Evolutionary conservation across 2,888 invertebrate species (phyloP).

Genomic region (Limenitis camilla): DNA sequence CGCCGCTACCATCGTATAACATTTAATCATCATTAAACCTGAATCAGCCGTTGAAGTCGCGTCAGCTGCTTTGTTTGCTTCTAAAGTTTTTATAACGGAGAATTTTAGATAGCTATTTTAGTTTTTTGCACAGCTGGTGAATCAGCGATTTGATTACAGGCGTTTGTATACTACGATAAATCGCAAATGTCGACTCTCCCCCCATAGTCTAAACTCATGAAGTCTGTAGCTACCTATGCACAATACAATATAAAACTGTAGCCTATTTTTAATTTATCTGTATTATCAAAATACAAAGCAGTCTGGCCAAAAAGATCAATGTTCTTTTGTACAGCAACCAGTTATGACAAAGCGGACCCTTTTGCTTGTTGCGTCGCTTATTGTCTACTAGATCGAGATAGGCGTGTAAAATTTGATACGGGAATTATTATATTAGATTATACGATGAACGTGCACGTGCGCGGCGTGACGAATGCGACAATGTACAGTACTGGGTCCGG

Average conservation of each 20-base stretch:
- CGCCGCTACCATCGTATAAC: slow-evolving; percentile 60
- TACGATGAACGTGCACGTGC: slow-evolving; percentile 71
- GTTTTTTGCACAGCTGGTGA: slow-evolving; percentile 5
- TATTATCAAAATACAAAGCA: slow-evolving; percentile 50
- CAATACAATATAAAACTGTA: slow-evolving; percentile 41
- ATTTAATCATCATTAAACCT: slow-evolving; percentile 72
- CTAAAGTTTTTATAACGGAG: slow-evolving; percentile 39
- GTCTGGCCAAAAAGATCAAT: slow-evolving; percentile 48
- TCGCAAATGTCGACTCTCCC: too few relatives aligned
- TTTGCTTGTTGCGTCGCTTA: slow-evolving; percentile 51
- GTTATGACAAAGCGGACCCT: slow-evolving; percentile 69
- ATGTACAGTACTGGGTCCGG: slow-evolving; percentile 52
- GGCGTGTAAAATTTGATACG: slow-evolving; percentile 72
- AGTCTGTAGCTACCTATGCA: too few relatives aligned
- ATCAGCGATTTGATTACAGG: slow-evolving; percentile 12
- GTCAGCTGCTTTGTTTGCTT: slow-evolving; percentile 53
- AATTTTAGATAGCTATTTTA: slow-evolving; percentile 13
- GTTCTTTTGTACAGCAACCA: slow-evolving; percentile 63
- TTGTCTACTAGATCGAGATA: slow-evolving; percentile 72
- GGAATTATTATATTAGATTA: slow-evolving; percentile 73
- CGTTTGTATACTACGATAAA: too few relatives aligned
- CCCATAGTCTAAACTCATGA: too few relatives aligned
- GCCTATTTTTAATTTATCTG: slow-evolving; percentile 47
- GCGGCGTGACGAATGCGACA: slow-evolving; percentile 71
- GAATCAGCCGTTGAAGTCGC: slow-evolving; percentile 59